These are phyloP conservation scores for Patiria miniata DNA, from an alignment of 35 echinoderm and acorn worm genomes.

Conservation along the genomic window DNA sequence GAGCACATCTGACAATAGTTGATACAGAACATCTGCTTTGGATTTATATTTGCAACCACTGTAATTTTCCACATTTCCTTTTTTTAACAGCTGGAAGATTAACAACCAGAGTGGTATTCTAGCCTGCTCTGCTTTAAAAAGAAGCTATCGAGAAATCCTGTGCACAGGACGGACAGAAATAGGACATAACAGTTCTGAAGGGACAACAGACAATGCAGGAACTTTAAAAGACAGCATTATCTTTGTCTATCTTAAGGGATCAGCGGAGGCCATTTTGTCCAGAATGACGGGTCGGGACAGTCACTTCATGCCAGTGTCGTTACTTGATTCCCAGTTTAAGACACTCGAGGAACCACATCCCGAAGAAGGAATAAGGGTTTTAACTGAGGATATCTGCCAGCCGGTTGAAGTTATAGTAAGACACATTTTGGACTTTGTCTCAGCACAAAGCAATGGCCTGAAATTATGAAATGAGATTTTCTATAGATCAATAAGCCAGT, in stretches of 20 bases:
- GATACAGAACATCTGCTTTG: no score
- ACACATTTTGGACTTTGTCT: neutral
- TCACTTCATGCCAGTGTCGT: conserved; percentile 22
- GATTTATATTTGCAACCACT: no score
- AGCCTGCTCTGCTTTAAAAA: conserved; percentile 40
- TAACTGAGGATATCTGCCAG: conserved; percentile 8
- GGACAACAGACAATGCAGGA: neutral
- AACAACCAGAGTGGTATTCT: conserved; percentile 16
- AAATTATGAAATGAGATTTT: no score
- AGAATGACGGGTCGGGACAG: conserved; percentile 19
- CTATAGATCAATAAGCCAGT: no score
- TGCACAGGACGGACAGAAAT: neutral
- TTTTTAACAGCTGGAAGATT: conserved; percentile 13
- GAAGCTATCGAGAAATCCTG: conserved; percentile 27
- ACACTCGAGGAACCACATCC: conserved; percentile 24
- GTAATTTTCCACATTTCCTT: no score
- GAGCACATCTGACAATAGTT: no score
- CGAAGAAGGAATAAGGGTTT: conserved; percentile 21
- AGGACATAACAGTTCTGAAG: no score
- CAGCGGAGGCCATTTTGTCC: conserved; percentile 20
- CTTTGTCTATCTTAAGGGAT: conserved; percentile 31
- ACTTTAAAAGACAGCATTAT: neutral
- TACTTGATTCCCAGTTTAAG: conserved; percentile 40
- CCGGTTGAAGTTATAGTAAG: neutral
- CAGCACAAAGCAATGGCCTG: no score